These are phyloP conservation scores for Drosophila jambulina DNA, from an alignment of 1,140 invertebrate genomes.

Conservation along the genomic window DNA sequence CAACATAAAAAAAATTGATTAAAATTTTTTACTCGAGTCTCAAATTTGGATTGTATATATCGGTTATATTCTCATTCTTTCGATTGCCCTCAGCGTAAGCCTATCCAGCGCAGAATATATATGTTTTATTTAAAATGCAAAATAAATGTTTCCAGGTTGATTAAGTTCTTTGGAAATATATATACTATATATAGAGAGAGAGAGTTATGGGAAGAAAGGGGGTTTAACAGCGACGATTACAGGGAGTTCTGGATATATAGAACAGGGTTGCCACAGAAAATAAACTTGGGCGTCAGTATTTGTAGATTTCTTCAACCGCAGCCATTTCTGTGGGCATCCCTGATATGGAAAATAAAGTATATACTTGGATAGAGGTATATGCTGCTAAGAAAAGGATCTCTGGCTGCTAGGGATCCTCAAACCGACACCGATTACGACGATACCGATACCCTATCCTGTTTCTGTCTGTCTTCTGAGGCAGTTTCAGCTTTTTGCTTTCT, in stretches of 20 bases:
- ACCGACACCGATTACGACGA: neutral
- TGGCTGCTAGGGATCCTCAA: constrained; percentile 16
- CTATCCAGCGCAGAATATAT: constrained; percentile 25
- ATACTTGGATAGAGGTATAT: neutral
- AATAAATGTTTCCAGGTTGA: constrained; percentile 15
- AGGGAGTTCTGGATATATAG: neutral
- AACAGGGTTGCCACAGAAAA: neutral
- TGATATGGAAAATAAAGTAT: neutral
- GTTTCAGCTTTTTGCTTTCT: constrained; percentile 31
- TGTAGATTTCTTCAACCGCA: neutral
- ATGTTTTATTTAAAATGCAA: constrained; percentile 6
- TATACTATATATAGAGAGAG: neutral
- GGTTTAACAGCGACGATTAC: constrained; percentile 11
- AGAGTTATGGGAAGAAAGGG: constrained; percentile 18
- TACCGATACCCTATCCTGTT: neutral
- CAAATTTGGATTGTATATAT: constrained; percentile 71
- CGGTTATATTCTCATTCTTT: constrained; percentile 4
- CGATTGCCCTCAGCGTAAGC: constrained; percentile 11
- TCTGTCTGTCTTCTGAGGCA: constrained; percentile 46
- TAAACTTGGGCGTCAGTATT: neutral
- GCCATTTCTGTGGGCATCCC: neutral
- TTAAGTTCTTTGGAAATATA: constrained; percentile 14
- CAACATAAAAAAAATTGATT: constrained; percentile 22
- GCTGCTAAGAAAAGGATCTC: constrained; percentile 10
- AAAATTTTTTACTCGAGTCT: constrained; percentile 61